Conservation (phyloP, 2,888 invertebrate genomes). For the Notodonta dromedarius region DNA sequence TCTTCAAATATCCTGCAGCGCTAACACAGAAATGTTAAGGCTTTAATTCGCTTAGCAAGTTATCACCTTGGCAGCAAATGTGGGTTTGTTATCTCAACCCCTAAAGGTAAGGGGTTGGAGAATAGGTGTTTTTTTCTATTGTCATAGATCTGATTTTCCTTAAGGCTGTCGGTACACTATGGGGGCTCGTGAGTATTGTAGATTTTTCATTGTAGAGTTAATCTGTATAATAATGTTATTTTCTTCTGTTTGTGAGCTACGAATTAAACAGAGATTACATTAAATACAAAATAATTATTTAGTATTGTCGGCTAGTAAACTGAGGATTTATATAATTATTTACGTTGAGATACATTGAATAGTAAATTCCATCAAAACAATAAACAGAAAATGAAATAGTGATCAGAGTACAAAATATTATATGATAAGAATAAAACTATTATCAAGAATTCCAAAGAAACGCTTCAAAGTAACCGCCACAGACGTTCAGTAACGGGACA, state of each 20-base stretch:
- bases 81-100: slow-evolving; percentile 42
- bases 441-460: background rate
- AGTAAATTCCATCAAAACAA: too few species aligned
- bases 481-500: slow-evolving; percentile 27
- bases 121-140: slow-evolving; percentile 45
- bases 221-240: background rate
- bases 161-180: slow-evolving; percentile 55
- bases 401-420: too few species aligned
- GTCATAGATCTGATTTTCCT: slow-evolving; percentile 55
- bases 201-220: slow-evolving; percentile 14
- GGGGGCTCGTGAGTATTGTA: slow-evolving; percentile 50
- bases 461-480: background rate
- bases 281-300: too few species aligned
- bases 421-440: too few species aligned
- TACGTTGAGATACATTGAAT: too few species aligned
- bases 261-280: too few species aligned
- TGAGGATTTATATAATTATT: too few species aligned
- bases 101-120: slow-evolving; percentile 61
- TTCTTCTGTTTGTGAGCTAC: background rate
- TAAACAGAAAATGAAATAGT: too few species aligned
- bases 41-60: slow-evolving; percentile 13
- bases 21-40: slow-evolving; percentile 12
- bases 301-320: too few species aligned
- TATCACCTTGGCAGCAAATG: slow-evolving; percentile 17
- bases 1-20: slow-evolving; percentile 6